Conservation (phyloP, 2,888 invertebrate genomes). For the Oasisia sp. region DNA sequence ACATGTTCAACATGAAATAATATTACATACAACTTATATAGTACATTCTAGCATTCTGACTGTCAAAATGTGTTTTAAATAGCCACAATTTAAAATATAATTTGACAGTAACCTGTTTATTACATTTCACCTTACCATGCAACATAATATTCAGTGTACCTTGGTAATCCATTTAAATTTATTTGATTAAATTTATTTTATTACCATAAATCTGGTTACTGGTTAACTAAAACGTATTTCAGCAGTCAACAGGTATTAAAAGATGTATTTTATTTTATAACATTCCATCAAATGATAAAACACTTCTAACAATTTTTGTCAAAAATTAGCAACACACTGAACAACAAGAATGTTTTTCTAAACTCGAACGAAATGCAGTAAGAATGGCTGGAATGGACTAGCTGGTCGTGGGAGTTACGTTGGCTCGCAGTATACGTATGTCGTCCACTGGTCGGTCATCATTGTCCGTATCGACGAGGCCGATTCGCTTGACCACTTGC, state of each 20-base stretch:
- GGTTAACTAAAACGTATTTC: background rate
- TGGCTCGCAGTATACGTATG: background rate
- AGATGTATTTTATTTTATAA: background rate
- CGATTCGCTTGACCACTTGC: conserved; percentile 89
- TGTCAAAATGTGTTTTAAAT: background rate
- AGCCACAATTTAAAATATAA: background rate
- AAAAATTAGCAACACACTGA: background rate
- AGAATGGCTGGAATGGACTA: background rate
- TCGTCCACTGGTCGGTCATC: conserved; percentile 83
- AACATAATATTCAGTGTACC: background rate
- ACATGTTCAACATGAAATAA: background rate
- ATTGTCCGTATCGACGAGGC: conserved; percentile 92
- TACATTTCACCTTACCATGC: background rate
- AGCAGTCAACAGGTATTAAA: background rate
- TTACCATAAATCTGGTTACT: background rate
- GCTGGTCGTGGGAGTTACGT: background rate
- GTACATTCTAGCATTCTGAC: background rate
- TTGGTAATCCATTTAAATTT: background rate
- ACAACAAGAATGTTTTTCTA: background rate
- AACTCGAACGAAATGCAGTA: background rate
- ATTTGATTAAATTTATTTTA: background rate
- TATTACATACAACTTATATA: background rate
- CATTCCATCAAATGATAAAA: background rate
- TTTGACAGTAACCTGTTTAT: background rate
- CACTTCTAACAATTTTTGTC: background rate